Evolutionary conservation across 2,113 vertebrate genomes (phyloP).

Genomic region (Acrocephalus arundinaceus): DNA sequence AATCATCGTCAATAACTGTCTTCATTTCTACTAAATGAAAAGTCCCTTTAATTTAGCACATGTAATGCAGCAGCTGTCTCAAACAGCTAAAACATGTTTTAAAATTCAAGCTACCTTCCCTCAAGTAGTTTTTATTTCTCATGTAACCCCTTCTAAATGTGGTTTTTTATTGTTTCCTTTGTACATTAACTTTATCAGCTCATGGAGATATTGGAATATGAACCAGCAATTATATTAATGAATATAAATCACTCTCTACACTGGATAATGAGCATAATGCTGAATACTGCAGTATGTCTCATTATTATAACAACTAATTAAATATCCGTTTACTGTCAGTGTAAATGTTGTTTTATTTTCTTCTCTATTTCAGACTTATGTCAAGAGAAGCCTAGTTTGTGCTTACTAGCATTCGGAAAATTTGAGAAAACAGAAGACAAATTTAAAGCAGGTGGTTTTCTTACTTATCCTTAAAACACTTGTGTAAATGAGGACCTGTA

Average conservation of each 20-base stretch:
- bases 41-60: not conserved
- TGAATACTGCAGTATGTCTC: not conserved
- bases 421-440: not conserved
- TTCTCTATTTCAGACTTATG: not conserved
- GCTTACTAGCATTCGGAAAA: not conserved
- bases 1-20: not conserved
- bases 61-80: not conserved
- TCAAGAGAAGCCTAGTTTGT: not conserved
- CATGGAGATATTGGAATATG: not conserved
- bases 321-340: not conserved
- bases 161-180: not conserved
- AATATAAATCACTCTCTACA: not conserved
- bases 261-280: constrained; percentile 6
- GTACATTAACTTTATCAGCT: not conserved
- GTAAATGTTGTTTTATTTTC: not conserved
- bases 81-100: not conserved
- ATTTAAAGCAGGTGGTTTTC: not conserved
- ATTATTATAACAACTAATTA: constrained; percentile 11
- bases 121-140: not conserved
- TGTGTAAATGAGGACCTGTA: not conserved
- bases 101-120: not conserved
- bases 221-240: constrained; percentile 8
- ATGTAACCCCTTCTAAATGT: not conserved
- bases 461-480: not conserved
- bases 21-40: not conserved